Base-by-base conservation (phyloP, 2,888 invertebrate genomes). In the Drosophila maculinotata region DNA sequence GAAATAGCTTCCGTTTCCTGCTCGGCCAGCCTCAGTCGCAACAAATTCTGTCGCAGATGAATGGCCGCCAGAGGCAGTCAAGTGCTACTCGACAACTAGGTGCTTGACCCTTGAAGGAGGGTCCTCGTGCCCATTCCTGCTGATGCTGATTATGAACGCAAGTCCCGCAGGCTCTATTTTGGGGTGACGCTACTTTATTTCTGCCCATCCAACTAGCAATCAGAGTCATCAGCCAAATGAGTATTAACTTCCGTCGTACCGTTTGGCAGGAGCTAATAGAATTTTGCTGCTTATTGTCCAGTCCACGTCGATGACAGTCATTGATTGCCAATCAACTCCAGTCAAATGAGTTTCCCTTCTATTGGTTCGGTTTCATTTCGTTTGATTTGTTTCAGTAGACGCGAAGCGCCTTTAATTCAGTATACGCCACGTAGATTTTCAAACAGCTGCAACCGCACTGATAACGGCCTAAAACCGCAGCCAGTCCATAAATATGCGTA, bases 311-410 rank as follows among this genome's bases (percentile, higher is more conserved):
- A 51, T 52, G 73, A 67, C 62, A 62, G 44, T 59, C 67, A 63
- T 76, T 79, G 81, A 82, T 82, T 82, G 81, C 45, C 88, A 88
- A 81, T 88, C 88, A 79, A 63, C 72, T 86, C 38, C 87, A 88
- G 79, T 86, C 77, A 87, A 81, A 86, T 79, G 73, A 63, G 78
- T 63, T 83, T 79, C 58, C 49, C 42, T 57, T 42, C 48, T 57
- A 71, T 54, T 62, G 39, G 42, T 42, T 63, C 36, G 9, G 73
- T 49, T 73, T 53, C 23, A 48, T 56, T 71, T 42, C 44, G 20
- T 20, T 20, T 20, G 36, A 15, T 56, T 74, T 30, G 36, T n/a
- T 33, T 25, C 25, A 17, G 25, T 28, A 33, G 12, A 9, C n/a
- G 1, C 28, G 3, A 36, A 17, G 10, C 28, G 20, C 33, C 30